Percentiles rank a stretch among this genome's conserved stretches.
These are phyloP conservation scores for Thripadectes ignobilis DNA, from an alignment of 2,797 vertebrate species.

Conservation along the genomic window DNA sequence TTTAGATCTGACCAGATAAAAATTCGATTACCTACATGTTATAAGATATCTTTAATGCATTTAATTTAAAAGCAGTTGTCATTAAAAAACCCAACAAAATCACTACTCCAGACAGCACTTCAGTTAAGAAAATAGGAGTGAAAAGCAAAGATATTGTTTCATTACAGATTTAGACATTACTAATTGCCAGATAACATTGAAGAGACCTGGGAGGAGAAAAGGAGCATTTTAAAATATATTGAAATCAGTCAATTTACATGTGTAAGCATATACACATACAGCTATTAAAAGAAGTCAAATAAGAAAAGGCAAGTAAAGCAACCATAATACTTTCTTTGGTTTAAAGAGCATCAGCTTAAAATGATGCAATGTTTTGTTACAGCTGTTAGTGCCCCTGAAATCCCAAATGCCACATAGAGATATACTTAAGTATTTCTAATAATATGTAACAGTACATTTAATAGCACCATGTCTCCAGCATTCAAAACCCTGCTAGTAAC, in stretches of 20 bases:
- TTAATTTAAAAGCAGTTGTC: background rate
- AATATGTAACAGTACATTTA: background rate
- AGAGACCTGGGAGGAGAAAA: background rate
- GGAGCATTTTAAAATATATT: background rate
- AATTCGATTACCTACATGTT: background rate
- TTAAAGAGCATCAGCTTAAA: background rate
- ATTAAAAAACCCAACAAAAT: background rate
- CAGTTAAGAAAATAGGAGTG: background rate
- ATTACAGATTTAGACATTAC: background rate
- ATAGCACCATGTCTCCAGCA: background rate
- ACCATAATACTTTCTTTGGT: background rate
- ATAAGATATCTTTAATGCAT: background rate
- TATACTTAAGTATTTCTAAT: background rate
- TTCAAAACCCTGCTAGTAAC: background rate
- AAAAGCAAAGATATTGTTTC: background rate
- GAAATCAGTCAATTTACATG: background rate
- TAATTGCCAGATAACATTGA: background rate
- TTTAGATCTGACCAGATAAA: background rate
- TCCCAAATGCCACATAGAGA: background rate
- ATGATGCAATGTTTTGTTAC: background rate
- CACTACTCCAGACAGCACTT: background rate
- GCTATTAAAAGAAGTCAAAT: background rate
- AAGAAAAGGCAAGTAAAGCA: background rate
- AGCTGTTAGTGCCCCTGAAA: background rate
- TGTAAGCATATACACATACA: accelerated